A percentile compares a stretch with the other conserved stretches of the same genome.
phyloP scores from a whole-genome alignment of 2,888 invertebrate species.

The Lepidocyrtinus sp. region DNA sequence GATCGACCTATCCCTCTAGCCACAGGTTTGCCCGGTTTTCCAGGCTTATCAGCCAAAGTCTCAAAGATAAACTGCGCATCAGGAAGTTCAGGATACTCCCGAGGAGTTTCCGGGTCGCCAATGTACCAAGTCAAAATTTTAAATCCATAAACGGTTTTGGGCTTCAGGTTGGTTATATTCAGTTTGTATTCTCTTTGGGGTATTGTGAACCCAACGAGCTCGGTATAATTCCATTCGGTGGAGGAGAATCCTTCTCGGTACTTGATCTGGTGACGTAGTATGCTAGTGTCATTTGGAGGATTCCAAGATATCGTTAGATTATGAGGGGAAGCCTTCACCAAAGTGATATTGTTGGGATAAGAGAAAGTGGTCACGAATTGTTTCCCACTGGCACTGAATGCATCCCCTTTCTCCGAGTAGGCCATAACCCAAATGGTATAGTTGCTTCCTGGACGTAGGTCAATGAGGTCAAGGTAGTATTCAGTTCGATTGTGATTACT shows the following conservation, averaged over 20 bases:
- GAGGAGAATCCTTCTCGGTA: conserved; percentile 61
- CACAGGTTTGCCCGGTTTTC: conserved; percentile 82
- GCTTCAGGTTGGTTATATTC: conserved; percentile 75
- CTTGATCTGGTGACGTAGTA: conserved; percentile 67
- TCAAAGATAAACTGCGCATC: conserved; percentile 78
- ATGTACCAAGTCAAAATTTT: conserved; percentile 79
- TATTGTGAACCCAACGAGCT: conserved; percentile 51
- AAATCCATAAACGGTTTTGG: conserved; percentile 86
- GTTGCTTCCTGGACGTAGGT: conserved; percentile 78
- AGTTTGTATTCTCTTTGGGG: conserved; percentile 56
- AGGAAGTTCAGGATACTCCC: conserved; percentile 80
- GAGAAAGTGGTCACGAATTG: conserved; percentile 81
- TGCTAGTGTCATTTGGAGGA: conserved; percentile 75
- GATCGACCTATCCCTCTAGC: conserved; percentile 83
- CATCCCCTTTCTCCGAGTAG: conserved; percentile 73
- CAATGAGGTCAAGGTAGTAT: conserved; percentile 57
- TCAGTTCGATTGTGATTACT: conserved; percentile 63
- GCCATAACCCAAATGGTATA: conserved; percentile 79
- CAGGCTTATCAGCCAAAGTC: conserved; percentile 76
- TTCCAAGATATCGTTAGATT: conserved; percentile 81
- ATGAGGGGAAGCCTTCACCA: conserved; percentile 77
- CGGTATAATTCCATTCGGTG: conserved; percentile 64
- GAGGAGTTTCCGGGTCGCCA: conserved; percentile 75
- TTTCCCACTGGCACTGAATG: conserved; percentile 78
- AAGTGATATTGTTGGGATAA: conserved; percentile 79